Base-by-base conservation (phyloP, 2,113 vertebrate genomes). In the Thymallus thymallus region DNA sequence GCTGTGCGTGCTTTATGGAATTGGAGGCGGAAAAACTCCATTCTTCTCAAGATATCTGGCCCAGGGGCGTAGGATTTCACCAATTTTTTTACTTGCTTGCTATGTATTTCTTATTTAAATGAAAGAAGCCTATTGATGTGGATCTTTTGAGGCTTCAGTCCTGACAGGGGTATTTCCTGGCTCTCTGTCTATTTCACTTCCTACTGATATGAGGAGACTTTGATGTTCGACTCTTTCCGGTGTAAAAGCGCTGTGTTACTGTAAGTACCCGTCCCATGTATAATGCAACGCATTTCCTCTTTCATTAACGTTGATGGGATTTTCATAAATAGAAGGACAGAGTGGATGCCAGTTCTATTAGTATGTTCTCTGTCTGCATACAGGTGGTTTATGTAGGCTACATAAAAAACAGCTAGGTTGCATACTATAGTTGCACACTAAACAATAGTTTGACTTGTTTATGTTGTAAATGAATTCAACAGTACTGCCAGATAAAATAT, bases 31-130 rank as follows among this genome's bases (percentile, higher is more conserved):
- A 80, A 79, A 78, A 75, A 77, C 76, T 83, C 76, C 81, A 78
- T 89, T 90, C 88, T 90, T 90, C 76, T 87, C 71, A 67, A 78
- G 80, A 87, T 82, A 81, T 88, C 77, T 87, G 80, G 85, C 89
- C 89, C 72, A 41, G 35, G 84, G 87, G 79, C 24, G 41, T 78
- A 60, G 76, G 78, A 81, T 83, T 87, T 81, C 69, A 51, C 76
- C 72, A 41, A 3, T 41, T 66, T 1, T 79, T 85, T 24, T 78
- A 65, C 83, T 87, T 80, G 73, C 76, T 82, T 61, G 77, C 80
- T 69, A 45, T 82, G 72, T 80, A 76, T 83, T 86, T 83, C 73
- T 83, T 85, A 79, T 87, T 88, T 84, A 74, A 89, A 90, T 84
- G 62, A 85, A 87, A 81, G 73, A 66, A 68, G 60, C 29, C 76